Conservation (phyloP, 2,797 vertebrate genomes). For the Heterohyrax brucei region DNA sequence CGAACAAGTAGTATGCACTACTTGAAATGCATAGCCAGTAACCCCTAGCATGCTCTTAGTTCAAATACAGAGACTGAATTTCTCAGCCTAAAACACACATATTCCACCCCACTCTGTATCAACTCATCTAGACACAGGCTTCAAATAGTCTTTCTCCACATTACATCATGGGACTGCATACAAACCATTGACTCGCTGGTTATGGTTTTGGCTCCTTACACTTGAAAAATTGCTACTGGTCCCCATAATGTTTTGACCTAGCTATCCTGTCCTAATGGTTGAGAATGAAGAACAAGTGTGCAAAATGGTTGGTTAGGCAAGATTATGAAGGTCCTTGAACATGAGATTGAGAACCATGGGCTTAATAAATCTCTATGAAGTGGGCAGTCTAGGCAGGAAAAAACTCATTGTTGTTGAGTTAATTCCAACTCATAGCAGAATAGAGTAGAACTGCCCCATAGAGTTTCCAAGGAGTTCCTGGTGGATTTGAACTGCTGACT, state of each 20-base stretch:
- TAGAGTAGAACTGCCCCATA: too few species aligned
- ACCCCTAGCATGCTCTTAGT: neutral
- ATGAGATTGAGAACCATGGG: conserved; percentile 35
- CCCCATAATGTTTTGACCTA: conserved; percentile 34
- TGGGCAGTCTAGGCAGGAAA: conserved; percentile 32
- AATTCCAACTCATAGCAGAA: too few species aligned
- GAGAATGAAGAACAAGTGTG: conserved; percentile 46
- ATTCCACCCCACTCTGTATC: neutral
- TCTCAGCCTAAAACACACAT: neutral
- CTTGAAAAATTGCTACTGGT: conserved; percentile 62
- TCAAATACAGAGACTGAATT: conserved; percentile 53
- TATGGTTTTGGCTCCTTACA: conserved; percentile 12
- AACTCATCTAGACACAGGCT: conserved; percentile 9
- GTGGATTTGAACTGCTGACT: too few species aligned
- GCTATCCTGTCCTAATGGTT: neutral
- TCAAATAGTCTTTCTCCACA: conserved; percentile 52
- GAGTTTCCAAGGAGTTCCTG: too few species aligned
- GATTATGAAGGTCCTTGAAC: conserved; percentile 40
- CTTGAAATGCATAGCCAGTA: conserved; percentile 49
- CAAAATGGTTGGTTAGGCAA: conserved; percentile 37
- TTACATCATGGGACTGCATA: conserved; percentile 42
- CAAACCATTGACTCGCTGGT: conserved; percentile 35
- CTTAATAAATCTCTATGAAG: conserved; percentile 39
- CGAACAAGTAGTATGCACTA: neutral
- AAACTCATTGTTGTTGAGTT: too few species aligned